Conservation (phyloP, 2,797 vertebrate species). For the Tangara arthus region DNA sequence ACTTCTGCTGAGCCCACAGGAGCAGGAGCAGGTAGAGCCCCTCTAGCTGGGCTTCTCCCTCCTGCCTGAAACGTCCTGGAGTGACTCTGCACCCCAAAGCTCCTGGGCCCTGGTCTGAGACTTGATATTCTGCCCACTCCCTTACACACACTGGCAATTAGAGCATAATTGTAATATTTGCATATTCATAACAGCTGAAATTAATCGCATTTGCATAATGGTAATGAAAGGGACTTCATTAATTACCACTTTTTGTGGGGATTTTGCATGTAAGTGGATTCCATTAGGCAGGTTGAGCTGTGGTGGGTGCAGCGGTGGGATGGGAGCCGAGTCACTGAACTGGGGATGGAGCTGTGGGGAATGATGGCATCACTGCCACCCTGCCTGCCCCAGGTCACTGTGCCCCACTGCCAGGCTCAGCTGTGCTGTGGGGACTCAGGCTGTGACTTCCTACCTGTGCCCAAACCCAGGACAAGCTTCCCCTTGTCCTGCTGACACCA, state of each 20-base stretch:
- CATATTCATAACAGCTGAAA: conserved; percentile 76
- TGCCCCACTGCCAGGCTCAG: not conserved
- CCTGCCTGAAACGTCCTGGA: not conserved
- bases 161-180: conserved; percentile 73
- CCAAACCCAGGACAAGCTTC: not conserved
- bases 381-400: not conserved
- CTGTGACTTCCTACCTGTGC: not conserved
- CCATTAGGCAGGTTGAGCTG: conserved; percentile 23
- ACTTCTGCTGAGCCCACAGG: not conserved
- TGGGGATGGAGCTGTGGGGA: not conserved
- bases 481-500: not conserved
- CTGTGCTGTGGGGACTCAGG: rapidly evolving
- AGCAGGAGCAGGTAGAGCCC: not conserved
- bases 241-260: conserved; percentile 66
- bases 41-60: not conserved
- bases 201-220: conserved; percentile 78
- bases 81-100: not conserved
- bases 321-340: rapidly evolving
- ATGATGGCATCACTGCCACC: rapidly evolving
- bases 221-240: conserved; percentile 77
- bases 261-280: conserved; percentile 67
- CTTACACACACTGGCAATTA: conserved; percentile 63
- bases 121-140: conserved; percentile 62
- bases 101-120: conserved; percentile 1
- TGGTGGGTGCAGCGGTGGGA: not conserved